Evolutionary conservation across 2,797 vertebrate species (phyloP).

Genomic region (Poecilia wingei): DNA sequence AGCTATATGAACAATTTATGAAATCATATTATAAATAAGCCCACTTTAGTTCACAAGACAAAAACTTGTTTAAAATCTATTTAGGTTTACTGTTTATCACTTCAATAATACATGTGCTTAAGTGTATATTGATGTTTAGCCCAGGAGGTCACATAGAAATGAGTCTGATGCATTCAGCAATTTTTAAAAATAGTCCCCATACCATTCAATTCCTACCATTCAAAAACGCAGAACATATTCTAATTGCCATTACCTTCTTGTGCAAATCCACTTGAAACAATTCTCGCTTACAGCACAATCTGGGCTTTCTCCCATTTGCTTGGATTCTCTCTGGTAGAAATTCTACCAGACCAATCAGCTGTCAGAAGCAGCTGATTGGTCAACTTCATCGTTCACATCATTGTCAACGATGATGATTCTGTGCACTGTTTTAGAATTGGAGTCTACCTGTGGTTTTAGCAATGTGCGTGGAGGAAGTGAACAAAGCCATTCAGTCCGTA

Average conservation of each 20-base stretch:
- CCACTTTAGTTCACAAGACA: not conserved
- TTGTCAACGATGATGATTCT: no score
- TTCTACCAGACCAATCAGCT: no score
- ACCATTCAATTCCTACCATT: constrained; percentile 31
- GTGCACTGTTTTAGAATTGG: no score
- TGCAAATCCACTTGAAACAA: no score
- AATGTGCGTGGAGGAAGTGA: no score
- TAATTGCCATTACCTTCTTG: not conserved
- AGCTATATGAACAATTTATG: constrained; percentile 66
- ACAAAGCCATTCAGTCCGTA: no score
- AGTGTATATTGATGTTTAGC: constrained; percentile 22
- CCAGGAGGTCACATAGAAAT: constrained; percentile 56
- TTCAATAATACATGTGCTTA: constrained; percentile 10
- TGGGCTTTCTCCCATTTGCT: no score
- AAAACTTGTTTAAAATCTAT: constrained; percentile 19
- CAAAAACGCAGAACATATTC: not conserved
- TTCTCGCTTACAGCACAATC: no score
- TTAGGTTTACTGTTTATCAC: constrained; percentile 30
- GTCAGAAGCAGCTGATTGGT: no score
- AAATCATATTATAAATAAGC: constrained; percentile 49
- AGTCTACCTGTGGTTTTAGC: no score
- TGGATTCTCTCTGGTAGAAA: no score
- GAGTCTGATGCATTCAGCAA: constrained; percentile 39
- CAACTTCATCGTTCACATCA: no score
- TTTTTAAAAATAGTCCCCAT: constrained; percentile 9